phyloP scores from a whole-genome alignment of 2,113 vertebrate genomes.

The Platycercus adscitus region DNA sequence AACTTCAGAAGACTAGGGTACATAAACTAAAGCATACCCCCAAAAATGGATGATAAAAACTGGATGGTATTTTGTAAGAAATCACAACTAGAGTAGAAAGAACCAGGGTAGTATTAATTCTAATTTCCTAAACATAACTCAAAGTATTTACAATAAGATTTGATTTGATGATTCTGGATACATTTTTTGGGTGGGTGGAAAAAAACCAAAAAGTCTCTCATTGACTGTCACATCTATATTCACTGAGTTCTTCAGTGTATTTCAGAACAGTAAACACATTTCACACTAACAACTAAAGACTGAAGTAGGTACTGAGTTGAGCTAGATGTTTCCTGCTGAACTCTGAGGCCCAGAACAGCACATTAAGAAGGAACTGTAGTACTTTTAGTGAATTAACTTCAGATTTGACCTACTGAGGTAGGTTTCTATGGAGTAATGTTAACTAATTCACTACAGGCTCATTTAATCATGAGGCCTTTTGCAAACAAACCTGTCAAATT shows the following conservation, averaged over 20 bases:
- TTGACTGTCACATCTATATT: not conserved
- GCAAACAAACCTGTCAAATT: constrained; percentile 14
- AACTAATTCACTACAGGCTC: not conserved
- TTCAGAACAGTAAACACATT: not conserved
- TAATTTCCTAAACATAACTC: not conserved
- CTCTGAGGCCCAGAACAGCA: not conserved
- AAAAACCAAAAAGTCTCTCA: not conserved
- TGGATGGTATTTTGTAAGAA: not conserved
- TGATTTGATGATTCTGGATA: not conserved
- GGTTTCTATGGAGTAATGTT: not conserved
- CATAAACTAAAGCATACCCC: not conserved
- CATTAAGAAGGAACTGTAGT: not conserved
- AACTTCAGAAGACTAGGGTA: not conserved
- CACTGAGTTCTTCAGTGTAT: not conserved
- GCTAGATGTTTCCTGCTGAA: not conserved
- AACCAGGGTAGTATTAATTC: not conserved
- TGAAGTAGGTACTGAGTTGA: not conserved
- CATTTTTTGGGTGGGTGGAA: not conserved
- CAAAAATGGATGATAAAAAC: not conserved
- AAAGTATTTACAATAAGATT: not conserved
- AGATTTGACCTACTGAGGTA: not conserved
- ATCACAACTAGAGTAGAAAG: not conserved
- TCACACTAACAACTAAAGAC: not conserved
- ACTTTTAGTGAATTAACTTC: not conserved
- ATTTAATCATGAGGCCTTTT: not conserved